Conservation (phyloP, 2,888 invertebrate genomes). For the Nomada ruficornis region DNA sequence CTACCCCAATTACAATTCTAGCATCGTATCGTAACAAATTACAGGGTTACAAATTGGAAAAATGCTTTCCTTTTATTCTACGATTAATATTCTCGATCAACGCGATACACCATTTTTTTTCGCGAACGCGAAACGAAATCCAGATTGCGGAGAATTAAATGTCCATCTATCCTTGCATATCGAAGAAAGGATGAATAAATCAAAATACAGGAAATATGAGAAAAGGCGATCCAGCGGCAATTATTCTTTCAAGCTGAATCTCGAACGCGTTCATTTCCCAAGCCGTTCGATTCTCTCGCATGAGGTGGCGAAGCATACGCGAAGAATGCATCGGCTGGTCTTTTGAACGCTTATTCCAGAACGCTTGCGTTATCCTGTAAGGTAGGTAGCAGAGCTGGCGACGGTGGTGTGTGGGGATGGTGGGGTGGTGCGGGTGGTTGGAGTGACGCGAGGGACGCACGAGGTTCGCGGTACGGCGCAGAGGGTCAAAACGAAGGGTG, state of each 20-base stretch:
- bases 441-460: slow-evolving; percentile 36
- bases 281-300: slow-evolving; percentile 47
- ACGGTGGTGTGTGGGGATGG: slow-evolving; percentile 15
- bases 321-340: slow-evolving; percentile 68
- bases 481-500: slow-evolving; percentile 47
- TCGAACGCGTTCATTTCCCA: slow-evolving; percentile 36
- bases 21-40: too few species aligned
- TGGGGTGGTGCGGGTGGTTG: slow-evolving; percentile 18
- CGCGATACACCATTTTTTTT: too few species aligned
- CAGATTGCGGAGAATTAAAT: too few species aligned
- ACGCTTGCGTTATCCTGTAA: slow-evolving; percentile 71
- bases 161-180: too few species aligned
- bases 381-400: slow-evolving; percentile 55
- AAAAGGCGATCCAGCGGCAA: background rate
- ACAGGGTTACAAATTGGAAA: too few species aligned
- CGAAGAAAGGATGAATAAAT: too few species aligned
- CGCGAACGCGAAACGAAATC: too few species aligned
- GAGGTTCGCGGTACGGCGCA: slow-evolving; percentile 49
- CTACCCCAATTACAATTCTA: too few species aligned
- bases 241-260: background rate
- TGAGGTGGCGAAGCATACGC: slow-evolving; percentile 60
- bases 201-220: too few species aligned
- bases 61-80: too few species aligned
- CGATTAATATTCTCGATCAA: too few species aligned
- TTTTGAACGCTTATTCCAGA: slow-evolving; percentile 69